Evolutionary conservation across 2,797 vertebrate species (phyloP), one percentile per base, ranked within the genome.

Genomic region (Leuciscus waleckii): DNA sequence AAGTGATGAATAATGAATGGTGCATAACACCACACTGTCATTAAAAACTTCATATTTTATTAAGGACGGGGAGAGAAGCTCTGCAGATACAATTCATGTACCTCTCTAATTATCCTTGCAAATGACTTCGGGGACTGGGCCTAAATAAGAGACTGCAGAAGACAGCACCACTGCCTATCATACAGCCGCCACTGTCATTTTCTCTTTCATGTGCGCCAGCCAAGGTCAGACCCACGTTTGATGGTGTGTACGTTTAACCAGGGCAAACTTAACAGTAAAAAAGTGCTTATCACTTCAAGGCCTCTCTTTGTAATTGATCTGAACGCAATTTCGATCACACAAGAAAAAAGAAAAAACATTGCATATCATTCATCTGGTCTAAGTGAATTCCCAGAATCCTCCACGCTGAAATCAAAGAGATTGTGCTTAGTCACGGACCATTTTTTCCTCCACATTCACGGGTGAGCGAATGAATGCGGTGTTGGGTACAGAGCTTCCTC

Each of bases 1-100:
- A 95, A 92, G 85, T 54, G 91, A 93, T 95, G 93, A 94, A 94
- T 94, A 95, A 94, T 93, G 91, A 88, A 86, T 88, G 78, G 65
- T 77, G 85, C 69, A 88, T 88, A 81, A 88, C 81, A 84, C 81
- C 87, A 86, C 84, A 69, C 81, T 88, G 87, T 88, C 87, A 88
- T 88, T 86, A 88, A 86, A 88, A 86, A 84, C 87, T 86, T 88
- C 85, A 88, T 86, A 84, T 88, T 88, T 88, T 86, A 88, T 88
- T 81, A 84, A 86, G 77, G 70, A 81, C 13, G 82, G 71, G 83
- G 83, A 77, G 86, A 85, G 79, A 71, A 75, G 78, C 86, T 74
- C 74, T 69, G 67, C 87, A 86, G 84, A 88, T 85, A 88, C 87
- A 88, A 87, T 87, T 87, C 81, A 84, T 83, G 84, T 85, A 88